Base-by-base conservation (phyloP, 2,113 vertebrate genomes). In the Atlantisia rogersi region DNA sequence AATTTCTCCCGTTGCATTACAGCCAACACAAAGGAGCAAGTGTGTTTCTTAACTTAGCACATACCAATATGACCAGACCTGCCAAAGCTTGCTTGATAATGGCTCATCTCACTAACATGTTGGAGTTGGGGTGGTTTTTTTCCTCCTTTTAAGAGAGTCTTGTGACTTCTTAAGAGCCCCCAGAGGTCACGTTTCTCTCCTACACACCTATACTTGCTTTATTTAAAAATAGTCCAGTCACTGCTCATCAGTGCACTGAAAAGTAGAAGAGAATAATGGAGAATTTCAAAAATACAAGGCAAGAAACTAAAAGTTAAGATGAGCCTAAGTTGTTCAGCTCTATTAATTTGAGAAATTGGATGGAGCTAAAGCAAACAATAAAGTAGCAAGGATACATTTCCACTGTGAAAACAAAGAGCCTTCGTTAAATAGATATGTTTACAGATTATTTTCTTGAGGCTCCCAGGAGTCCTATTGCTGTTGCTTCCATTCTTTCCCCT, bases 221-320 rank as follows among this genome's bases (percentile, higher is more conserved):
- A 95, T 95, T 94, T 95, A 95, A 96, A 93, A 95, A 90, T 89
- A 93, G 88, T 82, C 88, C 65, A 88, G 82, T 81, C 78, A 40
- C 77, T 85, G 91, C 84, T 96, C 77, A 91, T 88, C 85, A 94
- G 92, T 48, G 76, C 76, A 62, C 88, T 75, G 58, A 71, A 88
- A 96, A 88, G 82, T 56, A 69, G 78, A 75, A 70, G 68, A 83
- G 71, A 76, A 93, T 94, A 95, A 95, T 81, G 44, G 73, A 82
- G 69, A 55, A 60, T 86, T 91, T 92, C 62, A 59, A 88, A 46
- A 95, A 84, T 53, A 46, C 0, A 2, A 93, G 40, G 64, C 85
- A 73, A 92, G 48, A 82, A 95, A 71, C 76, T 78, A 35, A n/a
- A 94, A 96, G 88, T 92, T 82, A 68, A 79, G 80, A 75, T 75